Evolutionary conservation across 2,113 vertebrate genomes (phyloP).

Genomic region (Apaloderma vittatum): DNA sequence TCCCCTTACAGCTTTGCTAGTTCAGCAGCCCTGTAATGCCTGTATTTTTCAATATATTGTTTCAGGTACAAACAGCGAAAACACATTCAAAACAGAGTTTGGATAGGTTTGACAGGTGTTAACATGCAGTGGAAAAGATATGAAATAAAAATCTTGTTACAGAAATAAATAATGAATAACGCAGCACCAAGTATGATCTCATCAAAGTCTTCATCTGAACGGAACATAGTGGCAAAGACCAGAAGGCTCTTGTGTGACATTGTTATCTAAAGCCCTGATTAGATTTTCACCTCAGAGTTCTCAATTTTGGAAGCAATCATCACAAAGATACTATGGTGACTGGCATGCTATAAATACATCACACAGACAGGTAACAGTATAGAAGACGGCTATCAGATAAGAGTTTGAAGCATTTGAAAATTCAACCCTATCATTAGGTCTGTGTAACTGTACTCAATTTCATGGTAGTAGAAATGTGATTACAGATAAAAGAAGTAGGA

Average conservation of each 20-base stretch:
- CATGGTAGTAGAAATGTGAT: not conserved
- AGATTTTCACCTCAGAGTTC: constrained; percentile 72
- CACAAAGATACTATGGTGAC: constrained; percentile 39
- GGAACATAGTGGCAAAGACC: constrained; percentile 38
- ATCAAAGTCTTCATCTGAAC: constrained; percentile 59
- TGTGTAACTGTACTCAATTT: constrained; percentile 35
- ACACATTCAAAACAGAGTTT: constrained; percentile 17
- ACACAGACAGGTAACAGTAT: constrained; percentile 39
- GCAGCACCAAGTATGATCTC: constrained; percentile 13
- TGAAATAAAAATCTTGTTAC: constrained; percentile 32
- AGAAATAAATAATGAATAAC: constrained; percentile 63
- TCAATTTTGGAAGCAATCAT: constrained; percentile 75
- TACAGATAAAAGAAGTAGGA: constrained; percentile 52
- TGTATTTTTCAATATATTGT: not conserved
- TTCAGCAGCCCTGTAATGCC: not conserved
- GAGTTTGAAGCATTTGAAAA: constrained; percentile 56
- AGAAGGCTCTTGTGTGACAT: constrained; percentile 55
- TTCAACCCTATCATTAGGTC: constrained; percentile 60
- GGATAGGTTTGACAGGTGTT: constrained; percentile 11
- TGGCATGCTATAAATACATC: constrained; percentile 66
- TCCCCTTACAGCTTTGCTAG: not conserved
- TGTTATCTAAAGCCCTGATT: constrained; percentile 70
- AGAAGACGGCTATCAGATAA: constrained; percentile 32
- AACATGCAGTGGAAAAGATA: constrained; percentile 4
- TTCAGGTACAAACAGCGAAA: not conserved